A percentile compares a stretch with the other conserved stretches of the same genome.
Conservation (phyloP, 2,797 vertebrate species). For the Poeciliopsis paucimaculata region DNA sequence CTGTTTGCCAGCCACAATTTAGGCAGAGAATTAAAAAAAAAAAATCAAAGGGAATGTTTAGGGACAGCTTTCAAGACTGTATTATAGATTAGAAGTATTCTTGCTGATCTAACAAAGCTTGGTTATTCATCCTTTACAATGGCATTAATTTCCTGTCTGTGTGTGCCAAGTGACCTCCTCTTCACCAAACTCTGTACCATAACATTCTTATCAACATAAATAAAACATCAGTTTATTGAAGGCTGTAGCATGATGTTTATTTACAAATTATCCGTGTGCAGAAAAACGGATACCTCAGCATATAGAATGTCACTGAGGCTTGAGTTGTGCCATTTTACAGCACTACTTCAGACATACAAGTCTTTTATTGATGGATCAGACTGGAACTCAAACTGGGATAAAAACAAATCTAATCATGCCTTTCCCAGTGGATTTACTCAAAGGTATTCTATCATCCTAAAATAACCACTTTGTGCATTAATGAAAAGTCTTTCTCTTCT, state of each 20-base stretch:
- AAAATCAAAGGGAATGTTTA: neutral
- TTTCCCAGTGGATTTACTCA: neutral
- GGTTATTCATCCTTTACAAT: neutral
- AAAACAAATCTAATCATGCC: neutral
- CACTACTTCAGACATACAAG: neutral
- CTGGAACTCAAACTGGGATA: neutral
- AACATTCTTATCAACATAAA: neutral
- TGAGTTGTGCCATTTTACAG: neutral
- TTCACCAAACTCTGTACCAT: neutral
- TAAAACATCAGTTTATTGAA: neutral
- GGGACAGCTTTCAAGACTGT: neutral
- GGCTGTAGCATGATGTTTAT: neutral
- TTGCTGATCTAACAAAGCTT: neutral
- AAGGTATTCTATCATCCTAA: no score
- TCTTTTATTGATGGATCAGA: neutral
- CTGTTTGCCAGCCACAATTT: neutral
- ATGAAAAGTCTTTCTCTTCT: no score
- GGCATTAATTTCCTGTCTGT: neutral
- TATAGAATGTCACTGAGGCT: neutral
- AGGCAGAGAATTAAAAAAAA: neutral
- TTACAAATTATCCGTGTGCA: neutral
- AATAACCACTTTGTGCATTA: no score
- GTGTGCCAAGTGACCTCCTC: neutral
- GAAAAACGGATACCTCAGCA: neutral
- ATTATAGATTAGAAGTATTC: neutral